Conservation (phyloP, 2,888 invertebrate species). For the Pediacus dermestoides region DNA sequence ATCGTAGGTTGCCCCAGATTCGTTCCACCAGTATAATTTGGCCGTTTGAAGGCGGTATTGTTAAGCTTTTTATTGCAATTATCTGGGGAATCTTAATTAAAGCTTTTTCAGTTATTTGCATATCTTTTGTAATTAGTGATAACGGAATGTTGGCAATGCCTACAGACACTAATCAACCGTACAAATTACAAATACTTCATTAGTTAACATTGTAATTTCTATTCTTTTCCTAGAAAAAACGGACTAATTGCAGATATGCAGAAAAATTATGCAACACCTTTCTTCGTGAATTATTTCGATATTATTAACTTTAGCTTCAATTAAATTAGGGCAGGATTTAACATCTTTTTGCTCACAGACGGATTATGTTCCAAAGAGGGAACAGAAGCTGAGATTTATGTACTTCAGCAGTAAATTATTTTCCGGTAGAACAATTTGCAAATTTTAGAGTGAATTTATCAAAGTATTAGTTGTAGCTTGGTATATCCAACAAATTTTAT, state of each 20-base stretch:
- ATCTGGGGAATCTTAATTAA: conserved; percentile 24
- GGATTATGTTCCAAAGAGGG: too few species aligned
- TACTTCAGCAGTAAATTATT: too few species aligned
- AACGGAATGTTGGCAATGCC: conserved; percentile 6
- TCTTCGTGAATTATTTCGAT: too few species aligned
- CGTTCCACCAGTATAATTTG: conserved; percentile 21
- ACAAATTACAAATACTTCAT: conserved; percentile 10
- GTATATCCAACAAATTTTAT: too few species aligned
- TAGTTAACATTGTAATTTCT: not conserved
- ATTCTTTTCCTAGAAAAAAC: conserved; percentile 3
- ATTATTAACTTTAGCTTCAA: too few species aligned
- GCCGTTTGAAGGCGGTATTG: conserved; percentile 23
- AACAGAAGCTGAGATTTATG: too few species aligned
- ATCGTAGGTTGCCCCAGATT: conserved; percentile 14
- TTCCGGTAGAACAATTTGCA: too few species aligned
- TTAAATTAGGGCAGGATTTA: too few species aligned
- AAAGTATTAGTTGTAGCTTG: too few species aligned
- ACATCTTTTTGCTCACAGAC: too few species aligned
- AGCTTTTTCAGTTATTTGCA: conserved; percentile 22
- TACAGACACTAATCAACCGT: conserved; percentile 10
- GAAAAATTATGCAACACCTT: too few species aligned
- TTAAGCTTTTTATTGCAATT: conserved; percentile 27
- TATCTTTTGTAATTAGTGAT: conserved; percentile 21
- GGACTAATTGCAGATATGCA: conserved; percentile 11
- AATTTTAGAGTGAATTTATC: too few species aligned